These are phyloP conservation scores for Andricus curvator DNA, from an alignment of 2,888 invertebrate species.

Conservation along the genomic window DNA sequence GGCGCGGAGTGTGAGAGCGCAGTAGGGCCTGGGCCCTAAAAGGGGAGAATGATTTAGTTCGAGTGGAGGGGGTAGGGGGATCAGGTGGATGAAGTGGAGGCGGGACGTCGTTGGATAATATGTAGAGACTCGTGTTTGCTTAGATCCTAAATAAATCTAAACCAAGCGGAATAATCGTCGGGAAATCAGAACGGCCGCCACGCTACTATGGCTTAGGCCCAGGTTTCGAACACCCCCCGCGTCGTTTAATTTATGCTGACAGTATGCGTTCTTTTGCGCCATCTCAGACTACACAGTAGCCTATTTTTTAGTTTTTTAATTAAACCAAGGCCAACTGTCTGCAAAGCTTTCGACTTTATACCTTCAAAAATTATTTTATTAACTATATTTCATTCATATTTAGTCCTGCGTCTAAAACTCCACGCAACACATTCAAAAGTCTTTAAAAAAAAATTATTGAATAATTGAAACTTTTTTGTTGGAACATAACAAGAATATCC, in stretches of 20 bases:
- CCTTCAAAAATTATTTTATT: not conserved
- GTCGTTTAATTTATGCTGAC: conserved; percentile 66
- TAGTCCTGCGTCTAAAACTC: no score
- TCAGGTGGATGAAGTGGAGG: conserved; percentile 11
- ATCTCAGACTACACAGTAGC: conserved; percentile 32
- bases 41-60: conserved; percentile 53
- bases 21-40: conserved; percentile 32
- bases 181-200: conserved; percentile 51
- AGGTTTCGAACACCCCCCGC: conserved; percentile 63
- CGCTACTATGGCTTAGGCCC: conserved; percentile 48
- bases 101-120: conserved; percentile 55
- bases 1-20: conserved; percentile 41
- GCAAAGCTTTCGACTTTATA: not conserved
- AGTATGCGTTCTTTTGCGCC: conserved; percentile 48
- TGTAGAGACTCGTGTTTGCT: conserved; percentile 67
- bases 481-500: no score
- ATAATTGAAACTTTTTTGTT: no score
- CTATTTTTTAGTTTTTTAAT: conserved; percentile 21
- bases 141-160: conserved; percentile 70
- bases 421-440: no score
- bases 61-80: conserved; percentile 48
- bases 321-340: not conserved
- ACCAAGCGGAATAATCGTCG: conserved; percentile 65
- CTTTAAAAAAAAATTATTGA: no score
- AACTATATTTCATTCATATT: not conserved